These are phyloP conservation scores for Furcifer pardalis DNA, from an alignment of 2,797 vertebrate species.

Conservation along the genomic window DNA sequence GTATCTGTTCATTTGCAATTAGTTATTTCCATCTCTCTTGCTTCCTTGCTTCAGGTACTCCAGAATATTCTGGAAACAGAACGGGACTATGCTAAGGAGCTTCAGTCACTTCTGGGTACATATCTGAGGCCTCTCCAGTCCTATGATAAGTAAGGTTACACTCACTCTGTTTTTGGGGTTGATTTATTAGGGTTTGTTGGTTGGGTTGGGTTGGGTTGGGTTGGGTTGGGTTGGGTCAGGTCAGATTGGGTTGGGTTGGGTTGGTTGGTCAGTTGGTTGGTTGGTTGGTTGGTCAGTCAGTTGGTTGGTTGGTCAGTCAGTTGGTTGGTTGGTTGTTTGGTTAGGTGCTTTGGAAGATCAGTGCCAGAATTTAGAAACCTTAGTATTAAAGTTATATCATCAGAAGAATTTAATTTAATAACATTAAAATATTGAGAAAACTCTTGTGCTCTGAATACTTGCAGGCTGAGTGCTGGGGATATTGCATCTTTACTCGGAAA, in stretches of 20 bases:
- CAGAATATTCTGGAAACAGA: constrained; percentile 97
- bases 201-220: too few species aligned
- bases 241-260: too few species aligned
- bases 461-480: constrained; percentile 86
- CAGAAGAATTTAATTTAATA: background rate
- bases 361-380: too few species aligned
- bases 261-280: too few species aligned
- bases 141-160: constrained; percentile 91
- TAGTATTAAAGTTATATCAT: too few species aligned
- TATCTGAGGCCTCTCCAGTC: constrained; percentile 92
- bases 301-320: too few species aligned
- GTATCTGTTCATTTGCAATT: background rate
- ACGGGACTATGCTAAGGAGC: constrained; percentile 93
- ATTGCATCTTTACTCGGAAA: constrained; percentile 88
- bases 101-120: constrained; percentile 88
- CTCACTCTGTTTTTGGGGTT: background rate
- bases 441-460: constrained; percentile 40
- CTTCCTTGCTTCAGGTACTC: constrained; percentile 85
- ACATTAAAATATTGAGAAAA: background rate
- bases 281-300: too few species aligned
- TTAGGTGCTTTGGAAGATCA: too few species aligned
- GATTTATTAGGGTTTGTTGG: too few species aligned
- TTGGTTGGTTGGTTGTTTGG: too few species aligned
- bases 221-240: too few species aligned
- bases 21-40: background rate